phyloP scores from a whole-genome alignment of 2,113 vertebrate species.

The Microtus pennsylvanicus region DNA sequence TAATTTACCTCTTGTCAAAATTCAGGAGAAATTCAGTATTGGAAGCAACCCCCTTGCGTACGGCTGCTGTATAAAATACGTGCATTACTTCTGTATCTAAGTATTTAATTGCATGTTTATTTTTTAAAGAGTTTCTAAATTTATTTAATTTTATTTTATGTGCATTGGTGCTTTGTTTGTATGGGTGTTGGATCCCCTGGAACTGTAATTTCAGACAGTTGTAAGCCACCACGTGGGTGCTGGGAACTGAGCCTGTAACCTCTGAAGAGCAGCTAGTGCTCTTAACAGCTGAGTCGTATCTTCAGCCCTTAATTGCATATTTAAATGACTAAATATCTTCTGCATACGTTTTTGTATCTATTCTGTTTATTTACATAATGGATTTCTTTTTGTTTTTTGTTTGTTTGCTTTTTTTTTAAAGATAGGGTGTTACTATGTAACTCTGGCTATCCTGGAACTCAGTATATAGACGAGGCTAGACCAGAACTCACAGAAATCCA shows the following conservation, averaged over 20 bases:
- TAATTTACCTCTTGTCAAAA: neutral
- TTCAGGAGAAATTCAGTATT: neutral
- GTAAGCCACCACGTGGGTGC: neutral
- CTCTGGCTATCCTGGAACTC: neutral
- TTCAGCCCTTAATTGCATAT: neutral
- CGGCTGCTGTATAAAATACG: neutral
- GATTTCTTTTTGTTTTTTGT: no score
- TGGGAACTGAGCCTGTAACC: neutral
- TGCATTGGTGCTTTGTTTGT: neutral
- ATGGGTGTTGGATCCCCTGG: neutral
- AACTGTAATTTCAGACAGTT: neutral
- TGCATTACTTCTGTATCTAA: neutral
- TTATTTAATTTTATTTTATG: neutral
- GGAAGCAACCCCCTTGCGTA: neutral
- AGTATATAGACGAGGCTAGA: neutral
- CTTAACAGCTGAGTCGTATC: neutral
- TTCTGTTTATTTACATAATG: neutral
- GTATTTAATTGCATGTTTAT: constrained; percentile 25
- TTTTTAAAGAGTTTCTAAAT: neutral
- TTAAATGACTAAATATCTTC: neutral
- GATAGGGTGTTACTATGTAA: neutral
- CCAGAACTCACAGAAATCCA: neutral
- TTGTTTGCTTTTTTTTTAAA: neutral
- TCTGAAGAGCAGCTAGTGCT: neutral
- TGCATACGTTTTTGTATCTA: neutral